Evolutionary conservation across 2,797 vertebrate species (phyloP), one percentile per base, ranked within the genome.

Genomic region (Hyperoplus lanceolatus): DNA sequence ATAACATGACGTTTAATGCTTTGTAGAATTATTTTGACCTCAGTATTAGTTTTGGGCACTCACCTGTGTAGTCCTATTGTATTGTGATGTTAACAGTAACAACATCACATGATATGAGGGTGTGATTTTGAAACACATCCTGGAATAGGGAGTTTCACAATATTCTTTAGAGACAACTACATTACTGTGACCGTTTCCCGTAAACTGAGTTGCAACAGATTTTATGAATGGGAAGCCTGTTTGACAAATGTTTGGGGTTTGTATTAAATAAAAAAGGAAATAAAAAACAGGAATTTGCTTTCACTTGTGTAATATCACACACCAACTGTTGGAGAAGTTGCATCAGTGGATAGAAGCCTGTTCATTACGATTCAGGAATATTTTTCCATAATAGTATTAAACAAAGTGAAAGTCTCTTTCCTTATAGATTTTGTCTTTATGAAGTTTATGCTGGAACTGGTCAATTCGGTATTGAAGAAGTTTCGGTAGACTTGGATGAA

Each of bases 81-180:
- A 16, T 53, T 18, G 45, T 46, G 42, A 13, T 14, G 21, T 41
- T 48, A 21, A 60, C 3, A 13, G 3, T 57, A 11, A 53, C 51
- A 73, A 65, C 16, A 72, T 29, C 29, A 29, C 29, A 29, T 29
- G 50, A 61, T 18, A 70, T 1, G 3, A 49, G 80, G 76, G 80
- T 55, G 87, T 85, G 72, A 76, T 80, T 67, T 72, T 21, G 3
- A 76, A 75, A 58, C 59, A 73, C 58, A 69, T 87, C 55, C 82
- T 38, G 76, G 59, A 84, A 91, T 38, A 29, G 2, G 55, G 36
- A 41, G 13, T 92, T 92, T 86, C 88, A 43, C 79, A 73, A 90
- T 63, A 60, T 50, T 53, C 41, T 50, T 38, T 18, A 66, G 21
- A 72, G 42, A 69, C 71, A 79, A 58, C 60, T 39, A 70, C 56